Evolutionary conservation across 2,797 vertebrate genomes (phyloP).

Genomic region (Aplochiton taeniatus): DNA sequence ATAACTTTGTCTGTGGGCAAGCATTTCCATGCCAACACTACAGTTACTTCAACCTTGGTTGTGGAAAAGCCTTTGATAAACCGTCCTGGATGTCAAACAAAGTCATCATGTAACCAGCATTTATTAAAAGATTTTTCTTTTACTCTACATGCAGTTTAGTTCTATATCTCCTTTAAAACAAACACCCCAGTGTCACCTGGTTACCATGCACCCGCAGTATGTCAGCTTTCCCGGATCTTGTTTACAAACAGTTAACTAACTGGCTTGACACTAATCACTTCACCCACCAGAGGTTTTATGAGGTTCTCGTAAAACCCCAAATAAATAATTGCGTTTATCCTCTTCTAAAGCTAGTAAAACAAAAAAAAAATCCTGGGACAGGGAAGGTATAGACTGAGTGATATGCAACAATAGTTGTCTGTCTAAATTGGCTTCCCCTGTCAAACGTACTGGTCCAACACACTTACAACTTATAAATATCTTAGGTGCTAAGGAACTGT

Average conservation of each 20-base stretch:
- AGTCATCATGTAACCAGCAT: too few relatives aligned
- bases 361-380: slow-evolving; percentile 4
- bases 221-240: slow-evolving; percentile 6
- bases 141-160: too few relatives aligned
- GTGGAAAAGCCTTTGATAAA: neutral
- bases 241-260: slow-evolving; percentile 30
- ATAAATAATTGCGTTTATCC: slow-evolving; percentile 14
- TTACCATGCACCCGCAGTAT: slow-evolving; percentile 1
- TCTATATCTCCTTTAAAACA: neutral
- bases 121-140: too few relatives aligned
- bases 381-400: neutral
- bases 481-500: slow-evolving; percentile 23
- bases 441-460: neutral
- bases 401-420: neutral
- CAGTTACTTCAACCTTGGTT: neutral
- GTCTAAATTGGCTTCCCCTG: neutral
- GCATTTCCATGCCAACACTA: neutral
- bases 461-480: slow-evolving; percentile 36
- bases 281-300: slow-evolving; percentile 30
- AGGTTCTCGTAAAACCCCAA: slow-evolving; percentile 29
- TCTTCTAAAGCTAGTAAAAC: slow-evolving; percentile 11
- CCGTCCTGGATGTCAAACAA: too few relatives aligned
- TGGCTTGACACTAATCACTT: slow-evolving; percentile 33
- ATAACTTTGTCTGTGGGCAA: neutral
- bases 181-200: slow-evolving; percentile 1